Evolutionary conservation across 2,888 invertebrate species (phyloP), one percentile per base, ranked within the genome.

Genomic region (Synanthedon formicaeformis): DNA sequence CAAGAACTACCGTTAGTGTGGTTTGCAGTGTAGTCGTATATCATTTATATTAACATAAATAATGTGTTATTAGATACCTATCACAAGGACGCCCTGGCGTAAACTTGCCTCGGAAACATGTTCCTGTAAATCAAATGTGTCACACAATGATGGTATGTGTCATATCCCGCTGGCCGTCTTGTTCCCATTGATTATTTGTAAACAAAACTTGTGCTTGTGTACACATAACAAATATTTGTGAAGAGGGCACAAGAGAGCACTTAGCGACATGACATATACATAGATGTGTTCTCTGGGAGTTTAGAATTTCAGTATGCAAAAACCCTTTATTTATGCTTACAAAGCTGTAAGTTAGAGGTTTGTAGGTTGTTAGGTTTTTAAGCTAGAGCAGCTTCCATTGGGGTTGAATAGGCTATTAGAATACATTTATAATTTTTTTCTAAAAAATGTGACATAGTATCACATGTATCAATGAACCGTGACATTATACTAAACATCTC

Each of bases 191-290:
- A 77, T 79, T 73, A 73, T 75, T 74, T 73, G 75, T 75, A 69
- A 77, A 77, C 71, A 76, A 67, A 71, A 63, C 61, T 12, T 68
- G 64, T 64, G 67, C 61, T 62, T 56, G 64, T 34, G 61, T 69
- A 65, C 74, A 74, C 68, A 66, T 23, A 70, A 71, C 71, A 73
- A 81, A 83, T 78, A 78, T 84, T 82, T 78, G 73, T 70, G 58
- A 60, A 58, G 66, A 66, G 69, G 74, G 72, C 71, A 78, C 68
- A 81, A 77, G 75, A 78, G 72, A 66, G 71, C 79, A 81, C 80
- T 82, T 81, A 79, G 72, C 71, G 69, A 67, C 66, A 68, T 72
- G 73, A 72, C 71, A 75, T 73, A 50, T 14, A 58, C 57, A 57
- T 53, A 49, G 13, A 18, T 45, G 14, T 10, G 41, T 54, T 41